Conservation (phyloP, 2,113 vertebrate species). For the Gymnobelideus leadbeateri region DNA sequence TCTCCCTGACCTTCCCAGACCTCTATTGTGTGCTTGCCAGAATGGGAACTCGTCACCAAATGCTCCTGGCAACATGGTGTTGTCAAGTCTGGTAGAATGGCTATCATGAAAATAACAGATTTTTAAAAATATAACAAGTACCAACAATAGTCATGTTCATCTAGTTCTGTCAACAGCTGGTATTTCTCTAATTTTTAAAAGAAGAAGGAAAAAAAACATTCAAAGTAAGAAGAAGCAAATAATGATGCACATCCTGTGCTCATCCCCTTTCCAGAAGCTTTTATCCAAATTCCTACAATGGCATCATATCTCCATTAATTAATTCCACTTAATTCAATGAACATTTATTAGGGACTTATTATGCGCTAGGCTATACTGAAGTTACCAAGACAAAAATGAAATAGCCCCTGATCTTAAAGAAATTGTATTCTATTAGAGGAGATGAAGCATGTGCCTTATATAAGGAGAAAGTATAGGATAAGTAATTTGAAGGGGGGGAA, state of each 20-base stretch:
- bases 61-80: slow-evolving; percentile 28
- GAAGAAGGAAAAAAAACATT: slow-evolving; percentile 1
- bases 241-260: background rate
- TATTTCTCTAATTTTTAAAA: slow-evolving; percentile 53
- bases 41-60: slow-evolving; percentile 26
- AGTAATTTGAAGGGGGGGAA: background rate
- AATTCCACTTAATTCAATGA: background rate
- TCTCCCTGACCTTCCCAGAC: background rate
- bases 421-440: background rate
- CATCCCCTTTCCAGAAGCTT: background rate
- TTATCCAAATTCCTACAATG: background rate
- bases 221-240: background rate
- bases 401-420: background rate
- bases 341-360: background rate
- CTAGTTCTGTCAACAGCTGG: slow-evolving; percentile 41
- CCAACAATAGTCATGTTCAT: slow-evolving; percentile 40
- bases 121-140: slow-evolving; percentile 48
- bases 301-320: background rate
- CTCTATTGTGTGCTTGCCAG: background rate
- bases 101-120: slow-evolving; percentile 56
- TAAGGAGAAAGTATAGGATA: background rate
- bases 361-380: too few species aligned
- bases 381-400: background rate
- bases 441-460: background rate
- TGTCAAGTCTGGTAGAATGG: slow-evolving; percentile 47